Base-by-base conservation (phyloP, 2,797 vertebrate genomes). In the Ataeniobius toweri region DNA sequence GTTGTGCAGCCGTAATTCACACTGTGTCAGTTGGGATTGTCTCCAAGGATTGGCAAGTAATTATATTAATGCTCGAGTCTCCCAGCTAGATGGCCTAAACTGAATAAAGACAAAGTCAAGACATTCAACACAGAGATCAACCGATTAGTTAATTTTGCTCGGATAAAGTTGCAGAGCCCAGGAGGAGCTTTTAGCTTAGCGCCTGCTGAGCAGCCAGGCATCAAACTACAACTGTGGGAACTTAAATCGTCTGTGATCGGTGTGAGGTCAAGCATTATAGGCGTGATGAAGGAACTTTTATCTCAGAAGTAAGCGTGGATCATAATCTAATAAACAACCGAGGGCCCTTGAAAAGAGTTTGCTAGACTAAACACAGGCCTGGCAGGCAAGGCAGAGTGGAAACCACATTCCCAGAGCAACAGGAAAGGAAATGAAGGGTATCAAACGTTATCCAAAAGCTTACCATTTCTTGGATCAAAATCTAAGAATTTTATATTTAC, bases 311-410 rank as follows among this genome's bases (percentile, higher is more conserved):
- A 84, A 92, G 83, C 76, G 86, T 78, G 81, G 73, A 87, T 85
- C 89, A 88, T 87, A n/a, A 91, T 90, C 76, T 85, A 88, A 89
- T 73, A 89, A 93, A 89, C 79, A 85, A 71, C 77, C 26, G 50
- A 85, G 56, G 28, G 73, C 68, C 83, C 90, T 89, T 89, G 85
- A 89, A 89, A 86, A 75, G 83, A 74, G 61, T 50, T 39, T 36
- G 28, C 85, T 77, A 86, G 85, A 91, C 89, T 86, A 93, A 89
- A 92, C 89, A 90, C 26, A 73, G 72, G 70, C 76, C 76, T 79
- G 79, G 75, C 84, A 83, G 75, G 70, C 83, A 44, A 68, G 26
- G 28, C 20, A 0, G 80, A 77, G 69, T 77, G 65, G 50, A 44
- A 86, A 73, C 13, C 83, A 80, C 61, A 83, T 83, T 89, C 73